Base-by-base conservation (phyloP, 1,140 invertebrate species). In the Stegodyphus mimosarum region DNA sequence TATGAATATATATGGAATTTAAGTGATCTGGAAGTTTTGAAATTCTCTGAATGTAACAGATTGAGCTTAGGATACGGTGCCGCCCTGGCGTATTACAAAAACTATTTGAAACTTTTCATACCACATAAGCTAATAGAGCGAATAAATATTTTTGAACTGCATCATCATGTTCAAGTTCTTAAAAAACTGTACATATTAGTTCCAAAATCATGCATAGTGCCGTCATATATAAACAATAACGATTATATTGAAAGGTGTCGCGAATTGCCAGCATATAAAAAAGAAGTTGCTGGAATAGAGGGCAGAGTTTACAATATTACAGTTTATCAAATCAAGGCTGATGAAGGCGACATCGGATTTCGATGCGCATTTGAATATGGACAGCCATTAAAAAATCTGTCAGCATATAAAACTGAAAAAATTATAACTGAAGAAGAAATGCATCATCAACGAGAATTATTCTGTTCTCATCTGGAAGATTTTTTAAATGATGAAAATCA, bases 281-380 rank as follows among this genome's bases (percentile, higher is more conserved):
- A 66, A 17, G 15, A 51, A 52, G 7, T 52, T 66, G 48, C 70
- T 7, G 80, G 80, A 9, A 52, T 83, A 11, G 13, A 7, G 11
- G 50, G 33, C 0, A 64, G 80, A 33, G 15, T 7, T 18, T 83
- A 52, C 33, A 66, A 83, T 33, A 74, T 83, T 7, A 63, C 70
- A n/a, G 71, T 83, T 4, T 83, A 83, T n/a, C 15, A 13, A 18
- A 52, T 83, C 11, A n/a, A 50, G 53, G n/a, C 7, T 53, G 13
- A 74, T 15, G 7, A 64, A 4, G 9, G 9, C 5, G 18, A 67
- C 17, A 49, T 63, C 7, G 7, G n/a, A 18, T 49, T 74, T 17
- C 52, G 53, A 6, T 72, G 67, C 18, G 80, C 80, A 5, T 2
- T 83, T 2, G 80, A 83, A 73, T 83, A 74, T 83, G 80, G 70